Evolutionary conservation across 2,797 vertebrate genomes (phyloP).

Genomic region (Oryzias sinensis): DNA sequence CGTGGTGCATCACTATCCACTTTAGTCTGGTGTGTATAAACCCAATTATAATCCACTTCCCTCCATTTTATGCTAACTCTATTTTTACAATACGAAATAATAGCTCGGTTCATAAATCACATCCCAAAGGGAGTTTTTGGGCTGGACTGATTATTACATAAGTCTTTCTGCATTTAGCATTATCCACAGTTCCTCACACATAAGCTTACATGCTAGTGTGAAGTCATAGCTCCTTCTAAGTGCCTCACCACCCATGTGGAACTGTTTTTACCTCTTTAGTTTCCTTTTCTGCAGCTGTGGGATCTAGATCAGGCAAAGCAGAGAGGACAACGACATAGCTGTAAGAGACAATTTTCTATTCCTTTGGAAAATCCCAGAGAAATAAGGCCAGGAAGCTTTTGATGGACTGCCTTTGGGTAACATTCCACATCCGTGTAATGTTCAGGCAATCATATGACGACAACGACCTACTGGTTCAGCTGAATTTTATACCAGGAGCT

Average conservation of each 20-base stretch:
- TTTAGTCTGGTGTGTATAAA: no score
- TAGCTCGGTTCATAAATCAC: slow-evolving; percentile 54
- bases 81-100: slow-evolving; percentile 3
- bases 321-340: slow-evolving; percentile 39
- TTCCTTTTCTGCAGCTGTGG: slow-evolving; percentile 22
- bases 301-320: slow-evolving; percentile 38
- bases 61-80: no score
- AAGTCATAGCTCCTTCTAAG: slow-evolving; percentile 53
- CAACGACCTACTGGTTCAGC: slow-evolving; percentile 49
- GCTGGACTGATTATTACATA: slow-evolving; percentile 49
- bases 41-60: no score
- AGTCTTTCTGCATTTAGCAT: slow-evolving; percentile 40
- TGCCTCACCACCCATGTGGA: slow-evolving; percentile 35
- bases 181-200: slow-evolving; percentile 35
- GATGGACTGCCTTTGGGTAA: slow-evolving; percentile 49
- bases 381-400: slow-evolving; percentile 30
- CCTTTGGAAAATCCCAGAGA: slow-evolving; percentile 16
- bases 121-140: slow-evolving; percentile 44
- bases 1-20: no score
- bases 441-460: slow-evolving; percentile 68
- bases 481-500: slow-evolving; percentile 62
- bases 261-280: slow-evolving; percentile 37
- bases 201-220: slow-evolving; percentile 45
- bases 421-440: slow-evolving; percentile 67
- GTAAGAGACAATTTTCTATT: slow-evolving; percentile 29